These are phyloP conservation scores for Magallana gigas DNA, from an alignment of 1,140 invertebrate genomes.

Conservation along the genomic window DNA sequence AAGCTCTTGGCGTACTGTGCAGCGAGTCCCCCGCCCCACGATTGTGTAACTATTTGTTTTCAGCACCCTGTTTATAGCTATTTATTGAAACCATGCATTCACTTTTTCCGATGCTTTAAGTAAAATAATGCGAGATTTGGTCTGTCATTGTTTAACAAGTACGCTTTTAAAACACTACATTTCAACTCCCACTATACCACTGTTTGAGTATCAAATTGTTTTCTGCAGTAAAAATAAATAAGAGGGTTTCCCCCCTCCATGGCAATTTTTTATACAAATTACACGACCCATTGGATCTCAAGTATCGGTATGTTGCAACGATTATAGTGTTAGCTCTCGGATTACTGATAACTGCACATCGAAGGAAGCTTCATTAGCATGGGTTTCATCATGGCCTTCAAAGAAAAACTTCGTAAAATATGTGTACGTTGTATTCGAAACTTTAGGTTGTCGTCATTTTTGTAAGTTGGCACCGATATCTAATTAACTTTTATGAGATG, in stretches of 20 bases:
- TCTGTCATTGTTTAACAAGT: neutral
- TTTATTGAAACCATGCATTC: constrained; percentile 25
- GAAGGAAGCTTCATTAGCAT: neutral
- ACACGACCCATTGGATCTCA: constrained; percentile 21
- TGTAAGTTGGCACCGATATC: neutral
- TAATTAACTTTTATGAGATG: neutral
- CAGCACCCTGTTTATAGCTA: neutral
- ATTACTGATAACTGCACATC: neutral
- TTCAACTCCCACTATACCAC: neutral
- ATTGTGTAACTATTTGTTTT: constrained; percentile 17
- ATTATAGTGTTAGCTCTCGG: neutral
- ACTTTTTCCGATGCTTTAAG: constrained; percentile 12
- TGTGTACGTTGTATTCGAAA: too few species aligned
- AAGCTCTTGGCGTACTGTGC: constrained; percentile 2
- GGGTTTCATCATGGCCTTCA: neutral
- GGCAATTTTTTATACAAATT: constrained; percentile 8
- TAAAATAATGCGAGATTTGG: constrained; percentile 11
- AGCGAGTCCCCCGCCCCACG: neutral
- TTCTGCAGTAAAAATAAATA: neutral
- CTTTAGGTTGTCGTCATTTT: neutral
- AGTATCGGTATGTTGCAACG: neutral
- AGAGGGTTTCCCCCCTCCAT: neutral
- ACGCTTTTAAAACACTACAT: neutral
- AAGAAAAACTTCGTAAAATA: neutral
- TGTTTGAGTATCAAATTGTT: neutral